Evolutionary conservation across 2,797 vertebrate species (phyloP).

Genomic region (Cryptoblepharus egeriae): DNA sequence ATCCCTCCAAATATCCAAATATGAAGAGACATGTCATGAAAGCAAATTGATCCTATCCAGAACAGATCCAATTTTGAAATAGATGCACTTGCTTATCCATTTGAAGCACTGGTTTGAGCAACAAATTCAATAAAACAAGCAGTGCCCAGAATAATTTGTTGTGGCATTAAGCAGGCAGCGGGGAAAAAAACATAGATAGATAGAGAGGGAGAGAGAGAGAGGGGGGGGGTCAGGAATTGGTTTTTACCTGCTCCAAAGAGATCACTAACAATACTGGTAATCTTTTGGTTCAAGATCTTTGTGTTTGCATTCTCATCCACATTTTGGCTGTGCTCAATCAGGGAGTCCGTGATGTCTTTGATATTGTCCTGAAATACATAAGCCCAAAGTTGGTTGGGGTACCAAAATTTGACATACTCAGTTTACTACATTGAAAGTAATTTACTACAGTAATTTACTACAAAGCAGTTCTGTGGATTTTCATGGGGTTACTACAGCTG

Average conservation of each 20-base stretch:
- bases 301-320: slow-evolving; percentile 80
- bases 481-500: no score
- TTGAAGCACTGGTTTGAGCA: not conserved
- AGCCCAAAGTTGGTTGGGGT: not conserved
- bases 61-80: not conserved
- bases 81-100: no score
- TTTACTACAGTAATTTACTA: no score
- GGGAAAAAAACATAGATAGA: no score
- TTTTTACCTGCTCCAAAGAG: slow-evolving; percentile 83
- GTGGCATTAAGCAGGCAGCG: no score
- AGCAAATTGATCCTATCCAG: not conserved
- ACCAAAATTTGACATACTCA: not conserved
- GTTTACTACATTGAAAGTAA: no score
- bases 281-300: slow-evolving; percentile 83
- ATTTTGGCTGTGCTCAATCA: slow-evolving; percentile 88
- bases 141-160: not conserved
- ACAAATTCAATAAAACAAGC: not conserved
- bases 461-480: no score
- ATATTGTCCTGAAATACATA: slow-evolving; percentile 82
- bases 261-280: slow-evolving; percentile 85
- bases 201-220: no score
- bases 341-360: slow-evolving; percentile 91
- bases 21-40: not conserved
- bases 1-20: not conserved
- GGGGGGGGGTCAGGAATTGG: not conserved